Conservation (phyloP, 1,140 invertebrate genomes). For the Drosophila arizonae region DNA sequence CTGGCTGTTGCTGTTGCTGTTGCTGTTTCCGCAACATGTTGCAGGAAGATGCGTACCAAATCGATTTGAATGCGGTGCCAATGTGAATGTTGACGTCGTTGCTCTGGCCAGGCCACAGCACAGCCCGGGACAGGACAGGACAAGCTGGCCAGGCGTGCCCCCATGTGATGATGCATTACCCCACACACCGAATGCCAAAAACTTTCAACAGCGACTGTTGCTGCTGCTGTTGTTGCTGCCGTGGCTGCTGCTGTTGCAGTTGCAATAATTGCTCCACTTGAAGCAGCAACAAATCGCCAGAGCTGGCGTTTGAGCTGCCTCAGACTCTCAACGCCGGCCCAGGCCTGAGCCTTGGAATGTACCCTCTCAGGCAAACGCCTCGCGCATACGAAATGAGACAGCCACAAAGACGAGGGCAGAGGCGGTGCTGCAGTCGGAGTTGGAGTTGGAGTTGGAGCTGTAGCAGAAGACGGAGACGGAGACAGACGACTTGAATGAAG, state of each 20-base stretch:
- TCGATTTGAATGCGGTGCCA: conserved; percentile 69
- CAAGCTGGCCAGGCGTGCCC: conserved; percentile 11
- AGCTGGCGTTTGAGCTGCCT: conserved; percentile 17
- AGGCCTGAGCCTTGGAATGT: conserved; percentile 52
- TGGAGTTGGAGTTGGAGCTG: background rate
- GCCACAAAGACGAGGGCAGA: conserved; percentile 21
- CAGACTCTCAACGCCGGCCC: background rate
- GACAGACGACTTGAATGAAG: conserved; percentile 69
- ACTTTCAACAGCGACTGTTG: conserved; percentile 28
- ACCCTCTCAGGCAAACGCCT: conserved; percentile 53
- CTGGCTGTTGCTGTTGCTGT: conserved; percentile 50
- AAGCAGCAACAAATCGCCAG: conserved; percentile 46
- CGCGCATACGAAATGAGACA: conserved; percentile 77
- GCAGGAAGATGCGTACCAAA: conserved; percentile 78
- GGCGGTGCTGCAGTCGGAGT: background rate
- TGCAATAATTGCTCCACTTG: conserved; percentile 56
- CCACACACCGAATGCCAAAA: conserved; percentile 39
- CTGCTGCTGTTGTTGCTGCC: background rate
- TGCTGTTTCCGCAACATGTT: conserved; percentile 65
- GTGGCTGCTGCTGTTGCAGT: conserved; percentile 31
- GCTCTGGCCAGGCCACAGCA: conserved; percentile 1
- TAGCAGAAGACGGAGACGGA: background rate
- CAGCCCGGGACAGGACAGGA: background rate
- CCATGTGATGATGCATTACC: conserved; percentile 49
- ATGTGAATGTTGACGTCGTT: conserved; percentile 27